Evolutionary conservation across 2,113 vertebrate species (phyloP).

Genomic region (Malurus alboscapulatus): DNA sequence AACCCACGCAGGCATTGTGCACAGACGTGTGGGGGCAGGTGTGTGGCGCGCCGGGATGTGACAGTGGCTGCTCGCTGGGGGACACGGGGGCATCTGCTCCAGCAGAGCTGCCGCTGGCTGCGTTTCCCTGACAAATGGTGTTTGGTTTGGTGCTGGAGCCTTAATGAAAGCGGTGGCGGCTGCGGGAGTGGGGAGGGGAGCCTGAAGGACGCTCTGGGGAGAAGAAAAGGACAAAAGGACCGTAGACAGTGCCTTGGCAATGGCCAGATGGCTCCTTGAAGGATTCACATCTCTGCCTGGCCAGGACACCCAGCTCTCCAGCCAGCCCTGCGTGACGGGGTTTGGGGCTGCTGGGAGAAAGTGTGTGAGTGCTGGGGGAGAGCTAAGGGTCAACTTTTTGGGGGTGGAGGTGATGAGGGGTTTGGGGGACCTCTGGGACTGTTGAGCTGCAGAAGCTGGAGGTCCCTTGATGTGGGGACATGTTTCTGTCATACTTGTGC

Average conservation of each 20-base stretch:
- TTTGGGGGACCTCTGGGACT: neutral
- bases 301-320: rapidly evolving
- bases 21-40: neutral
- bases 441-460: neutral
- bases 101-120: slow-evolving; percentile 14
- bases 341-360: neutral
- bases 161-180: neutral
- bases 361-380: neutral
- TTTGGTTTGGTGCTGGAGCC: slow-evolving; percentile 9
- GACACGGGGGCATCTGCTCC: neutral
- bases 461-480: neutral
- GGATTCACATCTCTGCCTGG: rapidly evolving
- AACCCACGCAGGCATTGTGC: rapidly evolving
- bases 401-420: neutral
- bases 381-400: neutral
- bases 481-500: slow-evolving; percentile 44
- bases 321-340: rapidly evolving
- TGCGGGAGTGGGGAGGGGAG: neutral
- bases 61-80: neutral
- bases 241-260: rapidly evolving
- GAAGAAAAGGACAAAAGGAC: neutral
- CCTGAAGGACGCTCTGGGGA: neutral
- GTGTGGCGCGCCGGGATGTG: neutral
- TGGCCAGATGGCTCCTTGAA: neutral
- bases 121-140: slow-evolving; percentile 3